phyloP scores from a whole-genome alignment of 2,113 vertebrate species.

The Stegostoma tigrinum region DNA sequence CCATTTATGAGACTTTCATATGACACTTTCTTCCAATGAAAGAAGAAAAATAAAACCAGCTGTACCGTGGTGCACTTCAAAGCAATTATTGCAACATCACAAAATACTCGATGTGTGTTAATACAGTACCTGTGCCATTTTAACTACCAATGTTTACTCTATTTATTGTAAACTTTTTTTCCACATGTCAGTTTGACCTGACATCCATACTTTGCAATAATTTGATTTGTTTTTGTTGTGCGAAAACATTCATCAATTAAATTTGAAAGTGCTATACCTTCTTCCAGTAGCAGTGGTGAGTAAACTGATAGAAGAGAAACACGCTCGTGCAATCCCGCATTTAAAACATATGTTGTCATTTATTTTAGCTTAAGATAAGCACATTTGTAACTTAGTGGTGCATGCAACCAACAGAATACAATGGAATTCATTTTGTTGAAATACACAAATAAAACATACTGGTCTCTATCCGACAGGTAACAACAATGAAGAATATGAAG shows the following conservation, averaged over 20 bases:
- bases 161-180: background rate
- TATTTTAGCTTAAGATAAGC: background rate
- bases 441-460: background rate
- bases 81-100: background rate
- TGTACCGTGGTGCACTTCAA: background rate
- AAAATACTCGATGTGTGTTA: background rate
- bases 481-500: slow-evolving; percentile 75
- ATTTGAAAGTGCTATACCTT: background rate
- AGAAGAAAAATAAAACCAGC: too few species aligned
- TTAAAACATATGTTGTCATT: background rate
- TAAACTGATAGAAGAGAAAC: background rate
- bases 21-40: too few species aligned
- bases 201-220: background rate
- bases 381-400: background rate
- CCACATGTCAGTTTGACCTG: background rate
- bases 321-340: too few species aligned
- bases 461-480: slow-evolving; percentile 57
- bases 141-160: background rate
- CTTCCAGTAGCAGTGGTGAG: background rate
- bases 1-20: background rate
- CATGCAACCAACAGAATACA: background rate
- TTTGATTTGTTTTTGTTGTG: background rate
- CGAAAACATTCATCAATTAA: background rate
- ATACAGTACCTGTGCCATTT: background rate
- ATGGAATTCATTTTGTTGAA: background rate